Conservation (phyloP, 2,888 invertebrate genomes). For the Oxystoma pomonae region DNA sequence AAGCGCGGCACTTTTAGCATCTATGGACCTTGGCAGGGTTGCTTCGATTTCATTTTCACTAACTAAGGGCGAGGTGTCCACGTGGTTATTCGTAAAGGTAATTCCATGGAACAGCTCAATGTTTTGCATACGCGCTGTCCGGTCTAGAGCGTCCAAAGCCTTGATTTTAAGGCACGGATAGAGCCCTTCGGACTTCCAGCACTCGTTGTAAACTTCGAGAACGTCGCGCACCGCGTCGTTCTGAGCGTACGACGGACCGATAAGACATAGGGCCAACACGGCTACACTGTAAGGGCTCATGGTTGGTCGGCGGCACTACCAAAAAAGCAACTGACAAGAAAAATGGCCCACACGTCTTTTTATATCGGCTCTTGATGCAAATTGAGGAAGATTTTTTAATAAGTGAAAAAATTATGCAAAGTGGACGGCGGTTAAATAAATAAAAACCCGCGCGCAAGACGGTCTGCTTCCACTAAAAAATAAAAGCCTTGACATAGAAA, state of each 20-base stretch:
- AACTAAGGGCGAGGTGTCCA: conserved; percentile 46
- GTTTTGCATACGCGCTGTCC: conserved; percentile 67
- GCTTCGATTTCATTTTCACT: conserved; percentile 68
- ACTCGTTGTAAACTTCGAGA: conserved; percentile 73
- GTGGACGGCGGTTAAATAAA: background rate
- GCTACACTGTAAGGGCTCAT: conserved; percentile 20
- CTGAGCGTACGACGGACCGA: conserved; percentile 16
- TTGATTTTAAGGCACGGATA: conserved; percentile 77
- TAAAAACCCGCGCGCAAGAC: background rate
- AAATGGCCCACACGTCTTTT: conserved; percentile 21
- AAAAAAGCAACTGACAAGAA: conserved; percentile 20
- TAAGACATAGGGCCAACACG: conserved; percentile 20
- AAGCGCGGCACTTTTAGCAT: conserved; percentile 64
- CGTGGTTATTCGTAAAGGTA: conserved; percentile 58
- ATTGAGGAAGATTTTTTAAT: conserved; percentile 2
- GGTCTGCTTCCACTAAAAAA: background rate
- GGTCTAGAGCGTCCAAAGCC: conserved; percentile 73
- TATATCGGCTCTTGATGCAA: conserved; percentile 24
- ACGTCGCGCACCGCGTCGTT: conserved; percentile 62
- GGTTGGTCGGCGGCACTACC: conserved; percentile 19
- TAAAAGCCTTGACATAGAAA: conserved; percentile 26
- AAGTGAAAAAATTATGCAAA: background rate
- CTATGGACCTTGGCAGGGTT: conserved; percentile 60
- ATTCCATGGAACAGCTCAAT: conserved; percentile 62
- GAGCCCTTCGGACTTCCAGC: conserved; percentile 65